These are phyloP conservation scores for Gnathonemus echidnorhynchus DNA, from an alignment of 2,113 vertebrate species.

Conservation along the genomic window DNA sequence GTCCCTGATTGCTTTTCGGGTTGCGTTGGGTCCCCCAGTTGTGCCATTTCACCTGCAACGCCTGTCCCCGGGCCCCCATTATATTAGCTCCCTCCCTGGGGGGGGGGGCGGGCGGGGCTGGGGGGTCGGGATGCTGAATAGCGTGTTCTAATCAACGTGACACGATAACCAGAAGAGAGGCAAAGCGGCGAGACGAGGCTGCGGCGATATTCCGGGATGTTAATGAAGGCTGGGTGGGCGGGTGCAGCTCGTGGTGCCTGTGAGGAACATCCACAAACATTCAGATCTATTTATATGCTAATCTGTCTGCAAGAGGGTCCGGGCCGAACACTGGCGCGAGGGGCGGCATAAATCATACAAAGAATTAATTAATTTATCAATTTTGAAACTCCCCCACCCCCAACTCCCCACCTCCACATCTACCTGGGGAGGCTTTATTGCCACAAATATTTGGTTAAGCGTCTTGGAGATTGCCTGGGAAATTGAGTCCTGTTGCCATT, in stretches of 20 bases:
- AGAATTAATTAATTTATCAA: conserved; percentile 76
- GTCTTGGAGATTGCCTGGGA: conserved; percentile 54
- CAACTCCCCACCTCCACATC: conserved; percentile 30
- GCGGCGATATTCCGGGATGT: conserved; percentile 41
- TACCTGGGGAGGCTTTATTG: conserved; percentile 64
- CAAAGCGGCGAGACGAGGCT: background rate
- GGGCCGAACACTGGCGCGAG: conserved; percentile 65
- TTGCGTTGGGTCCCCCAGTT: background rate
- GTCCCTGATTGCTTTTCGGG: conserved; percentile 10
- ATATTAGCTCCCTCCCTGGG: background rate
- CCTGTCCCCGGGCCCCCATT: conserved; percentile 6
- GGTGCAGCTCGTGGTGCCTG: conserved; percentile 34
- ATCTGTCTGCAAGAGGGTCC: conserved; percentile 74
- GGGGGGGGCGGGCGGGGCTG: background rate
- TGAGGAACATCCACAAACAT: conserved; percentile 65
- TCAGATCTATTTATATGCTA: conserved; percentile 94
- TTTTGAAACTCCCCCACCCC: conserved; percentile 68
- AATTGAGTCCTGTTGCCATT: conserved; percentile 18
- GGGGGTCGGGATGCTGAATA: conserved; percentile 14
- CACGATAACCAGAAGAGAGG: conserved; percentile 5
- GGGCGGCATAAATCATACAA: conserved; percentile 78
- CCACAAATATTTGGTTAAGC: conserved; percentile 72
- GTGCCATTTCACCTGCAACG: conserved; percentile 16
- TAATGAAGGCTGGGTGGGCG: conserved; percentile 24
- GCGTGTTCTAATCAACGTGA: conserved; percentile 26